Percentiles rank a stretch among this genome's conserved stretches.
Conservation (phyloP, 2,113 vertebrate species). For the Zosterops borbonicus region DNA sequence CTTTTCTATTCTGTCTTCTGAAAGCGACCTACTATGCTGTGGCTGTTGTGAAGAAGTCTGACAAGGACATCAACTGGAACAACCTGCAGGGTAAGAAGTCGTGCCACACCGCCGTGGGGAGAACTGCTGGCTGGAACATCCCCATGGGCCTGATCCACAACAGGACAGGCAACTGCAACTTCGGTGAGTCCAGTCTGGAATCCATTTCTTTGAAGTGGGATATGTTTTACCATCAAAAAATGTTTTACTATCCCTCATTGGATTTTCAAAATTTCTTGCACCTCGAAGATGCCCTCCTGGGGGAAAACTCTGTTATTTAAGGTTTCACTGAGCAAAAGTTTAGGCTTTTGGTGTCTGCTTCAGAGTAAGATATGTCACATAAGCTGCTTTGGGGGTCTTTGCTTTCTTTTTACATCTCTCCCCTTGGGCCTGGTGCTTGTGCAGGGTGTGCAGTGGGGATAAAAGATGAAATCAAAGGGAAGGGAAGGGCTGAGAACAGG, state of each 20-base stretch:
- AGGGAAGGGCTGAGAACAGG: background rate
- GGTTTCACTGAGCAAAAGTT: background rate
- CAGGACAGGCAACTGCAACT: slow-evolving; percentile 69
- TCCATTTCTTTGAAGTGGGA: background rate
- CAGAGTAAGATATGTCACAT: background rate
- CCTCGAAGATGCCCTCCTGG: background rate
- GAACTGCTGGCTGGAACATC: slow-evolving; percentile 87
- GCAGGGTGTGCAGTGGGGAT: background rate
- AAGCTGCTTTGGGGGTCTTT: background rate
- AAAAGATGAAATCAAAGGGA: background rate
- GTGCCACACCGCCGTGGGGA: slow-evolving; percentile 83
- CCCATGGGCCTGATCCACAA: slow-evolving; percentile 81
- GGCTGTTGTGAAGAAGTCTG: slow-evolving; percentile 81
- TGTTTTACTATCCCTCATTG: accelerated
- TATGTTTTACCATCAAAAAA: background rate
- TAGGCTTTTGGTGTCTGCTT: background rate
- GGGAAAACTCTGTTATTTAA: background rate
- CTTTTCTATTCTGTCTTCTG: background rate
- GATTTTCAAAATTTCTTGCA: background rate
- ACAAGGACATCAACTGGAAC: slow-evolving; percentile 71
- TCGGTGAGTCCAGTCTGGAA: slow-evolving; percentile 73
- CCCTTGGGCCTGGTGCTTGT: background rate
- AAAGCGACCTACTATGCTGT: slow-evolving; percentile 78
- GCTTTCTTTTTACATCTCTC: background rate
- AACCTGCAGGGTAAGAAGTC: slow-evolving; percentile 81